phyloP scores from a whole-genome alignment of 2,113 vertebrate species.

The Hypanus sabinus region DNA sequence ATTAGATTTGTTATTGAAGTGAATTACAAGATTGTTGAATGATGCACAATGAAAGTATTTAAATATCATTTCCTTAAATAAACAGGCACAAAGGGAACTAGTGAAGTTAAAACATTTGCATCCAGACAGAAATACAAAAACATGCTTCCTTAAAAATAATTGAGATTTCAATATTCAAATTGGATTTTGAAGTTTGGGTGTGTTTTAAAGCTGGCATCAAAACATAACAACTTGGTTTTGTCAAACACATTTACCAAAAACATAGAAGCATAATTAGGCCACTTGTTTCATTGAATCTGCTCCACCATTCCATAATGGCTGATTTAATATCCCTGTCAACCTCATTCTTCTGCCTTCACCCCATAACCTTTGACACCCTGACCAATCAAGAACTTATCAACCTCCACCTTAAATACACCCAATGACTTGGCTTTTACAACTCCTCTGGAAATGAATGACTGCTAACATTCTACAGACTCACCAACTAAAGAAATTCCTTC shows the following conservation, averaged over 20 bases:
- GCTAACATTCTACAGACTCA: too few relatives aligned
- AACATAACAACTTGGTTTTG: background rate
- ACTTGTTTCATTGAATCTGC: too few relatives aligned
- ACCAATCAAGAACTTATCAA: too few relatives aligned
- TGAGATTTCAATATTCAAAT: background rate
- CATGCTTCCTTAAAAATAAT: background rate
- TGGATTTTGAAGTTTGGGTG: background rate
- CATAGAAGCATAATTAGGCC: too few relatives aligned
- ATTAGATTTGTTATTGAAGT: background rate
- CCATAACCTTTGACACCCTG: too few relatives aligned
- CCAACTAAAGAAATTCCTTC: too few relatives aligned
- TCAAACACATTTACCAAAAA: background rate
- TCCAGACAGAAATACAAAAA: background rate
- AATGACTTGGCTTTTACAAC: too few relatives aligned
- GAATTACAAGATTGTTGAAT: background rate
- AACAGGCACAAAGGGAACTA: background rate
- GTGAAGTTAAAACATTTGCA: background rate
- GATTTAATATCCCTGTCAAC: too few relatives aligned
- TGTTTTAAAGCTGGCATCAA: background rate
- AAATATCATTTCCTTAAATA: background rate
- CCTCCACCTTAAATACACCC: too few relatives aligned
- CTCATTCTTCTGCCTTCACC: too few relatives aligned
- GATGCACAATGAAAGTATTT: background rate
- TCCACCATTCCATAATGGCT: too few relatives aligned
- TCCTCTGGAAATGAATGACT: too few relatives aligned